Evolutionary conservation across 2,888 invertebrate genomes (phyloP), one percentile per base, ranked within the genome.

Genomic region (Cataglyphis altisquamis): DNA sequence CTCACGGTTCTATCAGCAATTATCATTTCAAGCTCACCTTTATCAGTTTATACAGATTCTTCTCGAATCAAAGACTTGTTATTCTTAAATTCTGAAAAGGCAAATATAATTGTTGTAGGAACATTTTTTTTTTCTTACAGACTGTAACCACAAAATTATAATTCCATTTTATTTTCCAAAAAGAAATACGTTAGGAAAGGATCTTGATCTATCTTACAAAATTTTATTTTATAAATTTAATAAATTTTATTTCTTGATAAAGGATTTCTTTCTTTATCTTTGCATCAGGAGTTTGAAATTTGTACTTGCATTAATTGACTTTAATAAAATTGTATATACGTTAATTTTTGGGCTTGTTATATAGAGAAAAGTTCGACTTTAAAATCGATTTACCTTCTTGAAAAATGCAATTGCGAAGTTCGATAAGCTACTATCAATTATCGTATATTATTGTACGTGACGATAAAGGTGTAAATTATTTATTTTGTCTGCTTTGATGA

Each of bases 301-400:
- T 66, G 83, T 41, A 86, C 88, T 91, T 88, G 87, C 90, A 90
- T 91, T 86, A 87, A 88, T 90, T 87, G 32, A 18, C 6, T 48
- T 48, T 1, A 12, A 41, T 36, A 41, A n/a, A 64, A 64, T 12
- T 39, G 21, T 64, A 21, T 21, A 1, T 39, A 21, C 8, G 6
- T 48, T 29, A 29, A 29, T 0, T 57, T 63, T 36, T n/a, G 9
- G 36, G 10, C 36, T 39, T 10, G 12, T n/a, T 21, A 21, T n/a
- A 4, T 15, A 12, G n/a, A 63, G 10, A n/a, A 64, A 12, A 39
- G 1, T 12, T 21, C 0, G 3, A 32, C 15, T 39, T 12, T 64
- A 6, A 21, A 21, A 64, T 9, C 21, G 9, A 1, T 45, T 48
- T 10, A n/a, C 4, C 4, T 68, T 32, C 12, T 29, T n/a, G 12